Conservation (phyloP, 2,797 vertebrate species). For the Iguana delicatissima region DNA sequence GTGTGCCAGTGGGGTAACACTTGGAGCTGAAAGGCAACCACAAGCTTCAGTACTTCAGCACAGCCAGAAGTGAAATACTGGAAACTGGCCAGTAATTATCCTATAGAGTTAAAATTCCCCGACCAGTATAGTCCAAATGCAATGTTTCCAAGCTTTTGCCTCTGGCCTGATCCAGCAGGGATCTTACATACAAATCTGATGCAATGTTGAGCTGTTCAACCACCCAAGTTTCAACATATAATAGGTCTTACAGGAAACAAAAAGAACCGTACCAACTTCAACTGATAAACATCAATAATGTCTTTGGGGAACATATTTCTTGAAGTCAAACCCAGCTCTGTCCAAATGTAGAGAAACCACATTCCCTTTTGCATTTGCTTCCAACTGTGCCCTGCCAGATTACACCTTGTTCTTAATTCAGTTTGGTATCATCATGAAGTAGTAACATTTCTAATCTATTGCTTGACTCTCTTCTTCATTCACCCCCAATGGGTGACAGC, state of each 20-base stretch:
- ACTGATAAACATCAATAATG: not conserved
- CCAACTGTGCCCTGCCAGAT: not conserved
- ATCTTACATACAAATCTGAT: not conserved
- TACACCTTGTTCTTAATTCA: not conserved
- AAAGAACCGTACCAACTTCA: not conserved
- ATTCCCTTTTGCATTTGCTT: not conserved
- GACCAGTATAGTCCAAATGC: too few species aligned
- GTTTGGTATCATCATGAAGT: not conserved
- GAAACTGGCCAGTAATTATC: too few species aligned
- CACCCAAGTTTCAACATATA: not conserved
- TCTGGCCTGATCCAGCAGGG: not conserved
- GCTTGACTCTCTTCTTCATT: not conserved
- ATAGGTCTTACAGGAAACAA: not conserved
- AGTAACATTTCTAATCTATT: not conserved
- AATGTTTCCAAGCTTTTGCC: not conserved
- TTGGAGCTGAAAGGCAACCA: too few species aligned
- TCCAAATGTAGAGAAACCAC: not conserved
- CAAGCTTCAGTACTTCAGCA: too few species aligned
- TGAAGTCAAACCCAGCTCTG: not conserved
- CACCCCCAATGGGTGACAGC: not conserved
- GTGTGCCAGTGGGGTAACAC: too few species aligned
- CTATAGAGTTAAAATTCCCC: too few species aligned
- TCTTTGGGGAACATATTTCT: not conserved
- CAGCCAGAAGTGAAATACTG: too few species aligned
- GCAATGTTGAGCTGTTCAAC: not conserved